Evolutionary conservation across 2,113 vertebrate species (phyloP).

Genomic region (Siniperca knerii): DNA sequence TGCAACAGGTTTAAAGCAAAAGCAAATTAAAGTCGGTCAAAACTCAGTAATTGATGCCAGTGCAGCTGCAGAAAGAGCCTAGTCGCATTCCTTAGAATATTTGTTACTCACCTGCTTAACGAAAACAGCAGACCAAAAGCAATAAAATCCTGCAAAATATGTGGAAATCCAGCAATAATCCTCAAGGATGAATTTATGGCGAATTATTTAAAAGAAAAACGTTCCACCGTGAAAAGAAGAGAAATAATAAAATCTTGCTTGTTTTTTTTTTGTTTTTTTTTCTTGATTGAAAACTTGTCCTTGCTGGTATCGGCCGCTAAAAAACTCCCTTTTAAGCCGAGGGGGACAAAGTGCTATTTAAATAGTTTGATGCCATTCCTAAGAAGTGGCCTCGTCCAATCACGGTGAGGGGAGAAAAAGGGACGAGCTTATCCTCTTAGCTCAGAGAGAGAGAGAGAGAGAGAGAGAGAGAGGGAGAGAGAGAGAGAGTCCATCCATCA

Average conservation of each 20-base stretch:
- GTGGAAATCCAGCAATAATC: constrained; percentile 71
- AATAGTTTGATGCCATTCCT: constrained; percentile 92
- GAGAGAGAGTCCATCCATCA: constrained; percentile 64
- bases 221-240: constrained; percentile 35
- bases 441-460: constrained; percentile 51
- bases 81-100: background rate
- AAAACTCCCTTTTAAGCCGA: constrained; percentile 67
- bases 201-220: constrained; percentile 25
- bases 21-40: background rate
- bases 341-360: constrained; percentile 88
- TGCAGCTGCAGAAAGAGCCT: constrained; percentile 12
- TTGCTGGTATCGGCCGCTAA: constrained; percentile 54
- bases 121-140: constrained; percentile 36
- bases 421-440: constrained; percentile 84
- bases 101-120: constrained; percentile 70
- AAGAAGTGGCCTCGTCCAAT: constrained; percentile 88
- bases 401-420: constrained; percentile 80
- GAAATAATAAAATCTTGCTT: background rate
- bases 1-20: constrained; percentile 23
- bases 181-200: constrained; percentile 31
- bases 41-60: background rate
- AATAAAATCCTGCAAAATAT: constrained; percentile 51
- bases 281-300: constrained; percentile 44
- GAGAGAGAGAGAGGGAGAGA: constrained; percentile 67
- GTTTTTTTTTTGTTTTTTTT: background rate